Percentiles rank a stretch among this genome's conserved stretches.
These are phyloP conservation scores for Drosophila rufa DNA, from an alignment of 1,140 invertebrate genomes.

Conservation along the genomic window DNA sequence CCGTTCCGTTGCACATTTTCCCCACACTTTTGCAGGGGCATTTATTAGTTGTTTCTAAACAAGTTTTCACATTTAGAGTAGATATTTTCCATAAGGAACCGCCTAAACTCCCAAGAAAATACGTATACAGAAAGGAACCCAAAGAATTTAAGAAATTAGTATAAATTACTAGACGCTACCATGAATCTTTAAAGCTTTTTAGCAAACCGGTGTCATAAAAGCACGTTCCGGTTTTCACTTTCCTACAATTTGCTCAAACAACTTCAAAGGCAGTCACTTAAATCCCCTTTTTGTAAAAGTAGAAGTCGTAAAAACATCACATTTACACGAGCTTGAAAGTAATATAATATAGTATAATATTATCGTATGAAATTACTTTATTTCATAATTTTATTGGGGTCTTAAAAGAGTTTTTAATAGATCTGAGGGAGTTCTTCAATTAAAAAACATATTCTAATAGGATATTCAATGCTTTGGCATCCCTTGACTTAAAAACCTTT, in stretches of 20 bases:
- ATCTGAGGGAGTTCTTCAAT: too few species aligned
- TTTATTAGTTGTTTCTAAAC: not conserved
- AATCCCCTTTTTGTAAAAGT: not conserved
- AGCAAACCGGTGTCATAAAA: not conserved
- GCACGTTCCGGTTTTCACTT: constrained; percentile 7
- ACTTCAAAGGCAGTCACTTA: not conserved
- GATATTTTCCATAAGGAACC: not conserved
- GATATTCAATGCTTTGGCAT: too few species aligned
- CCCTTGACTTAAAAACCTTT: not conserved
- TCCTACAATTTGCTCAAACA: not conserved
- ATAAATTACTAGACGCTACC: not conserved
- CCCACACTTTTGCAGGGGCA: not conserved
- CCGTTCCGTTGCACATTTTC: constrained; percentile 15
- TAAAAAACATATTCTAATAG: too few species aligned
- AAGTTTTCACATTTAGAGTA: not conserved
- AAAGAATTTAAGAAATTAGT: not conserved
- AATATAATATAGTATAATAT: not conserved
- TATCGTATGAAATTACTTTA: too few species aligned
- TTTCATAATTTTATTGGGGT: not conserved
- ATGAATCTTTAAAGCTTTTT: not conserved
- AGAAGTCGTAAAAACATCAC: not conserved
- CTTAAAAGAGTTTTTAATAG: not conserved
- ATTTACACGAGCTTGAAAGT: not conserved
- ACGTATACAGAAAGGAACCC: not conserved
- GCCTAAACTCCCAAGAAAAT: not conserved